phyloP scores from a whole-genome alignment of 2,113 vertebrate species.

The Serranochromis macrocephalus region DNA sequence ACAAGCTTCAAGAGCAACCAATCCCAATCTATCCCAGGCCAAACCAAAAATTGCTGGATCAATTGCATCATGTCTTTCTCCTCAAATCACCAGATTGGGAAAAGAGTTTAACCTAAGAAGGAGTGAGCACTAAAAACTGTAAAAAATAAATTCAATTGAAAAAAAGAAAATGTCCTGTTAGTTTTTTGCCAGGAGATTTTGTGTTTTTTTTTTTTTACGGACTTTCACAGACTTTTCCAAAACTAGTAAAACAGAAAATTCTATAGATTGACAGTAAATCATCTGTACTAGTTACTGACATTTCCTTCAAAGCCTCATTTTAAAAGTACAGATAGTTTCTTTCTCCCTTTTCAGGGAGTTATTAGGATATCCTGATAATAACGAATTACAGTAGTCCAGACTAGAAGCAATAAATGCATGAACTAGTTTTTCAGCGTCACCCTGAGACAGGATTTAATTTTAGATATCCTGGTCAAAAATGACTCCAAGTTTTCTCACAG shows the following conservation, averaged over 20 bases:
- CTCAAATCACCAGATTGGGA: background rate
- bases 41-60: background rate
- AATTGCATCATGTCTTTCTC: rapidly evolving
- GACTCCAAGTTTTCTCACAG: rapidly evolving
- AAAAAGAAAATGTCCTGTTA: background rate
- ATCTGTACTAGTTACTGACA: background rate
- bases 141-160: background rate
- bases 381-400: rapidly evolving
- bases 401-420: rapidly evolving
- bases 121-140: rapidly evolving
- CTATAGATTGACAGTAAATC: background rate
- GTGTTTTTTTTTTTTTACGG: rapidly evolving
- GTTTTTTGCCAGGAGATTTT: background rate
- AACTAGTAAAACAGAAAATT: background rate
- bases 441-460: background rate
- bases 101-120: background rate
- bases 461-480: background rate
- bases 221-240: background rate
- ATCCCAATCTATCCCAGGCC: rapidly evolving
- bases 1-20: background rate
- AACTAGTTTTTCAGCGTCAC: background rate
- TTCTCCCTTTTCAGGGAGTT: background rate
- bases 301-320: background rate
- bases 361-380: background rate
- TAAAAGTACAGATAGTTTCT: background rate